A percentile compares a stretch with the other conserved stretches of the same genome.
Evolutionary conservation across 2,888 invertebrate genomes (phyloP).

Genomic region (Griposia aprilina): DNA sequence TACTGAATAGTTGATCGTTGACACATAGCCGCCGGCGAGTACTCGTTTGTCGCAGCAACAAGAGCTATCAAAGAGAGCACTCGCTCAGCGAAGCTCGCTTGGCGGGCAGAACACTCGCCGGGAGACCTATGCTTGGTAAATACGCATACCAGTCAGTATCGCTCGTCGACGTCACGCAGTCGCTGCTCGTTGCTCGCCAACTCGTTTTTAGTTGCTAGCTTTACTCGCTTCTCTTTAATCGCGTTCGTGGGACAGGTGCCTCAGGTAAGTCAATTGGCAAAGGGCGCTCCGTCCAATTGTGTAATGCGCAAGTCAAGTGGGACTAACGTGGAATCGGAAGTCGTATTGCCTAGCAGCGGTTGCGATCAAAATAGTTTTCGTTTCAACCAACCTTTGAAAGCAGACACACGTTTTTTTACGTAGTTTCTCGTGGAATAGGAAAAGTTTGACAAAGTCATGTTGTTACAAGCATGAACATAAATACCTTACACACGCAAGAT

Average conservation of each 20-base stretch:
- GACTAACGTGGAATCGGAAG: conserved; percentile 43
- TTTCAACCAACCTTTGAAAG: conserved; percentile 8
- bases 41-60: background rate
- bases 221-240: background rate
- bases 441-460: background rate
- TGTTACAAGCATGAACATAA: background rate
- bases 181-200: background rate
- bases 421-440: background rate
- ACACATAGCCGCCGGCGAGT: background rate
- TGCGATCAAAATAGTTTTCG: conserved; percentile 44
- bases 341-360: conserved; percentile 42
- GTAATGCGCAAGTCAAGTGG: conserved; percentile 42
- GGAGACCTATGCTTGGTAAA: background rate
- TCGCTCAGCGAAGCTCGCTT: background rate
- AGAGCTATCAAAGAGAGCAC: background rate
- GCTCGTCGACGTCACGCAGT: background rate
- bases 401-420: background rate
- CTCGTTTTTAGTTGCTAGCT: too few relatives aligned
- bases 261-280: conserved; percentile 18
- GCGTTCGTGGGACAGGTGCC: background rate
- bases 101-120: background rate
- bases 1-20: background rate
- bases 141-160: background rate
- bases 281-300: conserved; percentile 40
- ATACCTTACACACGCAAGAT: background rate